Evolutionary conservation across 2,888 invertebrate genomes (phyloP).

Genomic region (Chydorus sphaericus): DNA sequence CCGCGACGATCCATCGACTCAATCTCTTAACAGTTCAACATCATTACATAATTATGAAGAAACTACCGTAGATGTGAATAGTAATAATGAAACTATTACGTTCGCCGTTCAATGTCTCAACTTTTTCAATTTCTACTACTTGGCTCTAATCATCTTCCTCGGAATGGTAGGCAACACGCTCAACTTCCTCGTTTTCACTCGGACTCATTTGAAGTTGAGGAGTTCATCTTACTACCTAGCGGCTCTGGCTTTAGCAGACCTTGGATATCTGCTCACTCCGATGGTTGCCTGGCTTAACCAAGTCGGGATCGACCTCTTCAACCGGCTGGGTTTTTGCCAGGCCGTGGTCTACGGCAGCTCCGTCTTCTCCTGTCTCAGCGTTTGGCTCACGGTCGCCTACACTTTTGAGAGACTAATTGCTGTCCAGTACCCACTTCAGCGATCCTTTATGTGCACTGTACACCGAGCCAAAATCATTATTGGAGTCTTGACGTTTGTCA

Average conservation of each 20-base stretch:
- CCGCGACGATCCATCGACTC: no score
- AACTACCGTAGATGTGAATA: no score
- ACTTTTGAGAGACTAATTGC: constrained; percentile 72
- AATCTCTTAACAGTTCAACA: no score
- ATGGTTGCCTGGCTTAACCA: constrained; percentile 37
- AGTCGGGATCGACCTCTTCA: constrained; percentile 18
- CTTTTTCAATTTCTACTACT: constrained; percentile 39
- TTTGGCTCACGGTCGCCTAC: constrained; percentile 74
- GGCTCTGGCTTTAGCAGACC: constrained; percentile 43
- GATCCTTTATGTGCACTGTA: constrained; percentile 56
- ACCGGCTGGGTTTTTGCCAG: constrained; percentile 40
- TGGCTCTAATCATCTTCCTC: constrained; percentile 40
- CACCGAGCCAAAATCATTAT: constrained; percentile 50
- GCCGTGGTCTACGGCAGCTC: constrained; percentile 54
- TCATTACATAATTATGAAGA: no score
- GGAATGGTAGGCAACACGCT: constrained; percentile 44
- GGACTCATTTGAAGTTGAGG: constrained; percentile 41
- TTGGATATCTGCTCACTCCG: constrained; percentile 40
- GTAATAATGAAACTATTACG: constrained; percentile 14
- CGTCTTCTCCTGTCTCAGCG: constrained; percentile 57
- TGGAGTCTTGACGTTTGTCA: constrained; percentile 33
- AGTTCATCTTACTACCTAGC: constrained; percentile 49
- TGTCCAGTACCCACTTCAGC: constrained; percentile 55
- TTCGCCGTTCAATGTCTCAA: constrained; percentile 28
- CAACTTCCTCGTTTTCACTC: constrained; percentile 43